phyloP scores from a whole-genome alignment of 2,113 vertebrate genomes.

The Ascaphus truei region DNA sequence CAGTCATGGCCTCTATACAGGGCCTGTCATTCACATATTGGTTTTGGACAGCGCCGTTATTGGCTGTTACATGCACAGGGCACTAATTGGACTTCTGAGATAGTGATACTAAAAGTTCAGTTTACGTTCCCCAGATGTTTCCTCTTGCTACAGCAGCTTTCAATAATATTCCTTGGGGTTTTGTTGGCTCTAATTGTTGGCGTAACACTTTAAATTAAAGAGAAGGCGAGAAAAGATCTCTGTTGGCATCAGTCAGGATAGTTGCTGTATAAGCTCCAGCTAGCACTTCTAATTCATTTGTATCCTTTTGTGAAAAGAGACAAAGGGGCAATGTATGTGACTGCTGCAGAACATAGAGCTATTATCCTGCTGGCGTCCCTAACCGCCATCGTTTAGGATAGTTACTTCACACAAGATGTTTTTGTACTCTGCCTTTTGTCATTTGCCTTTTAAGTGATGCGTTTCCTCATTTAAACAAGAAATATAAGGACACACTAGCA shows the following conservation, averaged over 20 bases:
- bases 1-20: not conserved
- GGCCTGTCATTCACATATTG: not conserved
- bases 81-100: not conserved
- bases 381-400: not conserved
- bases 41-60: not conserved
- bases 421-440: no score
- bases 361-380: not conserved
- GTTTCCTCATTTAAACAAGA: not conserved
- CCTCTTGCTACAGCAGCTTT: constrained; percentile 10
- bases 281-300: not conserved
- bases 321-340: constrained; percentile 17
- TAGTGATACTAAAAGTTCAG: not conserved
- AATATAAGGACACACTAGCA: not conserved
- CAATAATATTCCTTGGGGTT: not conserved
- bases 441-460: not conserved
- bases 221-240: not conserved
- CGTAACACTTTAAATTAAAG: not conserved
- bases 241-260: not conserved
- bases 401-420: not conserved
- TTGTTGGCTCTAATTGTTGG: not conserved
- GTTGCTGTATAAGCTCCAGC: not conserved
- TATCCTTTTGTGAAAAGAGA: constrained; percentile 2
- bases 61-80: not conserved
- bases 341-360: not conserved
- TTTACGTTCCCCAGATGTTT: constrained; percentile 15